Base-by-base conservation (phyloP, 92 coral and sea anemone genomes). In the Pocillopora grandis region DNA sequence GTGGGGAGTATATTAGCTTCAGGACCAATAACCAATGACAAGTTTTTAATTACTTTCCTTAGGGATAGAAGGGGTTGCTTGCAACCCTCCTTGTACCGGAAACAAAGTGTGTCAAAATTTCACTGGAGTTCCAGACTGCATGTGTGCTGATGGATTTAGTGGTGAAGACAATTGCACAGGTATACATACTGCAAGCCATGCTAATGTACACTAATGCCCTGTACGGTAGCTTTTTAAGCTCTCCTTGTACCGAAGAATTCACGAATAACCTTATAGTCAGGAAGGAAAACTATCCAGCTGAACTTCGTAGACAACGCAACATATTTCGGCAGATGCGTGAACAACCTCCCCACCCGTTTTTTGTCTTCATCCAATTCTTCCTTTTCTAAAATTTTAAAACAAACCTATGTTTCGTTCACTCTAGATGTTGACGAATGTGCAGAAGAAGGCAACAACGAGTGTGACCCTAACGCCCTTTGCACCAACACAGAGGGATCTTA, bases 161-260 rank as follows among this genome's bases (percentile, higher is more conserved):
- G 91, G 91, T 18, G 80, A 84, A 70, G 89, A 64, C 37, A 76
- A 18, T 48, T 88, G 91, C 55, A 52, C 70, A 76, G 91, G 91
- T 88, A 56, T 19, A 20, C n/a, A 23, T 3, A 15, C 52, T 42
- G 8, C 52, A 42, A 1, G 7, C 8, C 52, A 7, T 42, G 52
- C 52, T 42, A 3, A 42, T 42, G 52, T 2, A 42, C 52, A 42
- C 4, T 42, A 42, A 42, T 42, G 31, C 52, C 52, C 52, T 7
- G 8, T 42, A 42, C 52, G 52, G 52, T 42, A 7, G 52, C 52
- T 42, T 42, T 42, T 42, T 42, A 42, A 42, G 52, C 52, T 42
- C 8, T 42, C 52, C 52, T 42, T 42, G 52, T 42, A 42, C 52
- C 52, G 52, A 42, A 42, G 52, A 42, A 42, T 7, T 42, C 5